phyloP scores from a whole-genome alignment of 2,888 invertebrate genomes.

The Drosophila yooni region DNA sequence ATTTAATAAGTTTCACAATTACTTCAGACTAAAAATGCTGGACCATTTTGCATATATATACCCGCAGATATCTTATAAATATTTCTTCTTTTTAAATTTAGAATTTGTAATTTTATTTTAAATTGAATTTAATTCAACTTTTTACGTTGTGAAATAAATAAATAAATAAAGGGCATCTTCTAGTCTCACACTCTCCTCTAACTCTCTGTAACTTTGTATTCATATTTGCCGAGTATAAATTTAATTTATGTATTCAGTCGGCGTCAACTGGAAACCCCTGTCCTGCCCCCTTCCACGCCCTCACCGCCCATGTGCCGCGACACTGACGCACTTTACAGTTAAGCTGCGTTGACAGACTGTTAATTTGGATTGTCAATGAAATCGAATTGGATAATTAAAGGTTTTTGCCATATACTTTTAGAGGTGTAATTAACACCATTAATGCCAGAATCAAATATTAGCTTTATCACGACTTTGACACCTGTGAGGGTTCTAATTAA shows the following conservation, averaged over 20 bases:
- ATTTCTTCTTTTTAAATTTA: too few species aligned
- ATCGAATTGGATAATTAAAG: slow-evolving; percentile 42
- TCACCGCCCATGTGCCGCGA: slow-evolving; percentile 15
- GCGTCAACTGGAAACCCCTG: slow-evolving; percentile 8
- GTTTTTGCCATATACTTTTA: slow-evolving; percentile 18
- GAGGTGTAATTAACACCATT: slow-evolving; percentile 35
- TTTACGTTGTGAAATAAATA: too few species aligned
- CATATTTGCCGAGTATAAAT: slow-evolving; percentile 1
- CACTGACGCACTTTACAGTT: slow-evolving; percentile 72
- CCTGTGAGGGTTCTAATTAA: slow-evolving; percentile 49
- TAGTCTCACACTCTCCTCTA: not conserved
- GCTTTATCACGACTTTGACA: slow-evolving; percentile 18
- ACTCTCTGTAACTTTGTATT: not conserved
- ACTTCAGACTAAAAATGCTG: too few species aligned
- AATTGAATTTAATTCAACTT: too few species aligned
- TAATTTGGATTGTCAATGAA: slow-evolving; percentile 69
- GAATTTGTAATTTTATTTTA: too few species aligned
- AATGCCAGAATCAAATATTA: slow-evolving; percentile 11
- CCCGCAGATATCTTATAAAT: too few species aligned
- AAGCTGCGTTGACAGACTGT: slow-evolving; percentile 48
- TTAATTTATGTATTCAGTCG: slow-evolving; percentile 34
- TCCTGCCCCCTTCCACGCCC: slow-evolving; percentile 3
- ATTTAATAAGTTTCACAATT: too few species aligned
- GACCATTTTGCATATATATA: too few species aligned
- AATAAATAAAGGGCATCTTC: not conserved